These are phyloP conservation scores for Cavia porcellus DNA, from an alignment of 2,113 vertebrate species.

Conservation along the genomic window DNA sequence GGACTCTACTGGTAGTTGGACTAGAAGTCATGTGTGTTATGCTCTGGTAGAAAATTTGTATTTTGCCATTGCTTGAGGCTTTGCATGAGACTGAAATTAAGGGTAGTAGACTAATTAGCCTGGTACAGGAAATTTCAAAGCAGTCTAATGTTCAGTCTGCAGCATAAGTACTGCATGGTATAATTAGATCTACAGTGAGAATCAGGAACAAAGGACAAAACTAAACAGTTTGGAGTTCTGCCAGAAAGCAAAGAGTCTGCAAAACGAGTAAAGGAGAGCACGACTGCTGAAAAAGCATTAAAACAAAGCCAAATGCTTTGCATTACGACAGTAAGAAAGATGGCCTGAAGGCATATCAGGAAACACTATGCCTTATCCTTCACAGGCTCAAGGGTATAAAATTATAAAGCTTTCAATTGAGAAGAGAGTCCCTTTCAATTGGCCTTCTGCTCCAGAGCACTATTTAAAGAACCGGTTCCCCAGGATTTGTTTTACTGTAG, in stretches of 20 bases:
- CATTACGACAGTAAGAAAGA: not conserved
- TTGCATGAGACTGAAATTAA: not conserved
- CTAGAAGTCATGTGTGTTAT: not conserved
- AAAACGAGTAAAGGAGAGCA: not conserved
- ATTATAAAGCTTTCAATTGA: not conserved
- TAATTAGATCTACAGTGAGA: not conserved
- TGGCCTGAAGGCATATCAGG: not conserved
- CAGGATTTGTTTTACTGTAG: not conserved
- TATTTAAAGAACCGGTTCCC: not conserved
- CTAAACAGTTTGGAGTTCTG: not conserved
- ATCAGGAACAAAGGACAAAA: not conserved
- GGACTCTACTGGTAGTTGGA: not conserved
- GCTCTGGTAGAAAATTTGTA: not conserved
- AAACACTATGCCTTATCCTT: not conserved
- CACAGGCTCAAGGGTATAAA: not conserved
- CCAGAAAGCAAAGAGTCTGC: not conserved
- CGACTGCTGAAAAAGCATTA: not conserved
- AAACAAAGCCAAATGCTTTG: not conserved
- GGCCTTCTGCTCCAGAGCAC: not conserved
- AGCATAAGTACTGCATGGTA: not conserved
- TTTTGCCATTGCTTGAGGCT: not conserved
- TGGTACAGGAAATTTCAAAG: not conserved
- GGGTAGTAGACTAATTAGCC: not conserved
- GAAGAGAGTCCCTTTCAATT: not conserved
- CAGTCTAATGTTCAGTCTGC: not conserved